A percentile compares a stretch with the other conserved stretches of the same genome.
Evolutionary conservation across 2,797 vertebrate species (phyloP).

Genomic region (Halcyon smyrnensis): DNA sequence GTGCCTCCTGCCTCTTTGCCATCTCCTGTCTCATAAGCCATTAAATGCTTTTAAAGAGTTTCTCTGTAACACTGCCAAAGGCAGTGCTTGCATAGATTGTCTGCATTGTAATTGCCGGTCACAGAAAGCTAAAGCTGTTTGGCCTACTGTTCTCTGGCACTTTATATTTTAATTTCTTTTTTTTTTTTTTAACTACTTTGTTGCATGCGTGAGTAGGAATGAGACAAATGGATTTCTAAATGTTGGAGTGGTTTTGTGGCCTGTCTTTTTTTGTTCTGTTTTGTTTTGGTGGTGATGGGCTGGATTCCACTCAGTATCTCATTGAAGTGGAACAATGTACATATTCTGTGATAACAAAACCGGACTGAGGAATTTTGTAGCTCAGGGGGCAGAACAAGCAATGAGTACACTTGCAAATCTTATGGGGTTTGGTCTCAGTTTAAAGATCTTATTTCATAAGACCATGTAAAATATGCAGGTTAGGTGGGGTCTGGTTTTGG

Average conservation of each 20-base stretch:
- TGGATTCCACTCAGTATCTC: neutral
- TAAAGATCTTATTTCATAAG: neutral
- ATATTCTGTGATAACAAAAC: neutral
- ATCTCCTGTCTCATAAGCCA: neutral
- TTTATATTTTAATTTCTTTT: conserved; percentile 34
- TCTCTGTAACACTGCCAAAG: neutral
- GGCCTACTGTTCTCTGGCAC: neutral
- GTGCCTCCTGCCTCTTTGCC: neutral
- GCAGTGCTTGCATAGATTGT: neutral
- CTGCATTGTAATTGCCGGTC: neutral
- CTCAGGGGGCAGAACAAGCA: neutral
- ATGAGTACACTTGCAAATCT: accelerated
- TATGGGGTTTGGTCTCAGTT: neutral
- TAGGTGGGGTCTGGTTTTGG: neutral
- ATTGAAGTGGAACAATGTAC: neutral
- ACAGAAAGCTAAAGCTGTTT: neutral
- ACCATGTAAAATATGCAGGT: neutral
- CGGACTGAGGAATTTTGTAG: neutral
- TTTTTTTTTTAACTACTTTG: neutral
- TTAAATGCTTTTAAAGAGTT: neutral
- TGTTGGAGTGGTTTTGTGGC: neutral
- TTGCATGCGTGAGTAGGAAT: neutral
- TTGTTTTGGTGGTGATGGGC: neutral
- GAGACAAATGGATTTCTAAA: neutral
- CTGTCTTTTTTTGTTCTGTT: accelerated